Conservation (phyloP, 2,888 invertebrate species). For the Tanypteryx hageni region DNA sequence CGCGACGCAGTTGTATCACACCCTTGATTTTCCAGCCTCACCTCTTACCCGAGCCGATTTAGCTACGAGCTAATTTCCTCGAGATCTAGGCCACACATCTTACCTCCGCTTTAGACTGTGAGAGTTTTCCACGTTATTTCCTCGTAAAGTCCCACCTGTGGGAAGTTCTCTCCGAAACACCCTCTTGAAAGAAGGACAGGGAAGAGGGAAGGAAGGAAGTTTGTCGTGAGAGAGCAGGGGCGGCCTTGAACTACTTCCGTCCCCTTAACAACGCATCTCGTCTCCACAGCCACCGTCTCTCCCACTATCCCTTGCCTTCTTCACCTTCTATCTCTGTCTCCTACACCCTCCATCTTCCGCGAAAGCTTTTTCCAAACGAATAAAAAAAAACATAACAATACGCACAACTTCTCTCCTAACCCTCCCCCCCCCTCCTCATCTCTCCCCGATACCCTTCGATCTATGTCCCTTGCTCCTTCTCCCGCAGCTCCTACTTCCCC, state of each 20-base stretch:
- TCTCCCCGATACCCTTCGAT: too few species aligned
- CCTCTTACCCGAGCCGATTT: conserved; percentile 9
- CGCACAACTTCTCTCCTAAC: neutral
- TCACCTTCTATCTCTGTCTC: too few species aligned
- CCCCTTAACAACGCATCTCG: neutral
- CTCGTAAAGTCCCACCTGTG: conserved; percentile 53
- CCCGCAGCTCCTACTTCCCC: too few species aligned
- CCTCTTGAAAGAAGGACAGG: neutral
- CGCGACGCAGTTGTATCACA: neutral
- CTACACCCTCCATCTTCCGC: neutral
- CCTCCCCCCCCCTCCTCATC: too few species aligned
- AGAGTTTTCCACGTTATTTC: neutral
- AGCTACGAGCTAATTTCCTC: conserved; percentile 51
- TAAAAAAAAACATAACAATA: conserved; percentile 3
- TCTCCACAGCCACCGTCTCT: neutral
- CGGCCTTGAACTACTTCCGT: conserved; percentile 56
- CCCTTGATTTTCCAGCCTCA: neutral
- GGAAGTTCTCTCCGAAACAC: conserved; percentile 42
- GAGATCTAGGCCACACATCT: conserved; percentile 60
- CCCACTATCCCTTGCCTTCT: neutral
- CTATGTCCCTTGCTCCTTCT: too few species aligned
- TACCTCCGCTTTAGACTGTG: conserved; percentile 50
- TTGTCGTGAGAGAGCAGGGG: conserved; percentile 17
- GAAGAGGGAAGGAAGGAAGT: neutral
- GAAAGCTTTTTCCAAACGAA: neutral